These are phyloP conservation scores for Crotalus helleri DNA, from an alignment of 2,113 vertebrate species.

Conservation along the genomic window DNA sequence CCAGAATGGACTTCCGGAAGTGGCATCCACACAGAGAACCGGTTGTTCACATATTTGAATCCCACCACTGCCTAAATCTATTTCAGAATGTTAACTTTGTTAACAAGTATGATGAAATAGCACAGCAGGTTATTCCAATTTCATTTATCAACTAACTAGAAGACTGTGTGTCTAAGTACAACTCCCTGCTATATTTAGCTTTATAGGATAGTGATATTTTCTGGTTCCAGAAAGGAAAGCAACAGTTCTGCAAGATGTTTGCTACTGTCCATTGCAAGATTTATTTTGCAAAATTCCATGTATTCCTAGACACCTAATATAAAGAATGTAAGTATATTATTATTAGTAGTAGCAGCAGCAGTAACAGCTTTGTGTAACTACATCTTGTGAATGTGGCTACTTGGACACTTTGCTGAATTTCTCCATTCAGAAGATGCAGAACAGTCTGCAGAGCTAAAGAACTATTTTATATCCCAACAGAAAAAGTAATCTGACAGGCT, in stretches of 20 bases:
- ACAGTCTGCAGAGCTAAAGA: not conserved
- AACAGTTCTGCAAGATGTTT: slow-evolving; percentile 28
- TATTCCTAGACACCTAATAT: slow-evolving; percentile 3
- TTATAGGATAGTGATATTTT: slow-evolving; percentile 49
- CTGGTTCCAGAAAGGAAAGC: slow-evolving; percentile 35
- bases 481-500: slow-evolving; percentile 9
- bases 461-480: slow-evolving; percentile 21
- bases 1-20: no score
- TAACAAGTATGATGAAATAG: slow-evolving; percentile 67
- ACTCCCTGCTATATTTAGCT: slow-evolving; percentile 40
- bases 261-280: slow-evolving; percentile 27
- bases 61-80: slow-evolving; percentile 51
- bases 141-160: slow-evolving; percentile 62
- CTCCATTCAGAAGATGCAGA: slow-evolving; percentile 2
- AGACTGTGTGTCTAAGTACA: slow-evolving; percentile 36
- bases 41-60: no score
- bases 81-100: slow-evolving; percentile 68
- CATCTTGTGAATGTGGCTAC: not conserved
- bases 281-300: slow-evolving; percentile 12
- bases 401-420: slow-evolving; percentile 3
- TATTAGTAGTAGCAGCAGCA: not conserved
- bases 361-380: not conserved
- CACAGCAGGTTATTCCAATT: slow-evolving; percentile 60
- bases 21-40: no score
- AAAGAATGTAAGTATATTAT: not conserved